Conservation (phyloP, 23 tunicate genomes). For the Halocynthia roretzi region DNA sequence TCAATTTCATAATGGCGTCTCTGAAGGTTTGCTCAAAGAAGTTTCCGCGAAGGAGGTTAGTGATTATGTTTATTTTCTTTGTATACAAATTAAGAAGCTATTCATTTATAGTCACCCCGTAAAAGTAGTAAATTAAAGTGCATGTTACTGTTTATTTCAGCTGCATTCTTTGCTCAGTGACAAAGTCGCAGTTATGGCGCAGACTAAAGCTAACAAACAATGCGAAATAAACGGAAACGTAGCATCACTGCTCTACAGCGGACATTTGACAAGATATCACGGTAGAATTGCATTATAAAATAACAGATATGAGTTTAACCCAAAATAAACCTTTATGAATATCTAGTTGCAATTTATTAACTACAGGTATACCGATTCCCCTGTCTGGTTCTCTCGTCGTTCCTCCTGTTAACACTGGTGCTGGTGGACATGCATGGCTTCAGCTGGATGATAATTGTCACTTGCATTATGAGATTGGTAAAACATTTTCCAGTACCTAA, state of each 20-base stretch:
- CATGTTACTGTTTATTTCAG: slow-evolving; percentile 15
- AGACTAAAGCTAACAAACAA: slow-evolving; percentile 40
- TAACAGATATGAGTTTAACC: neutral
- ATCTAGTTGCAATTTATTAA: neutral
- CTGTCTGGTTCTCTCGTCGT: slow-evolving; percentile 50
- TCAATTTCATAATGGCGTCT: slow-evolving; percentile 26
- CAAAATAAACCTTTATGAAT: neutral
- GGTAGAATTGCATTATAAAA: slow-evolving; percentile 14
- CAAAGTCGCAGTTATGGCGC: slow-evolving; percentile 26
- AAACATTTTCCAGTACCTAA: neutral
- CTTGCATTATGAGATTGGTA: slow-evolving; percentile 60
- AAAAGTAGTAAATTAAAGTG: neutral
- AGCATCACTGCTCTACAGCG: slow-evolving; percentile 23
- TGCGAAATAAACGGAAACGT: slow-evolving; percentile 55
- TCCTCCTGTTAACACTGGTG: slow-evolving; percentile 69
- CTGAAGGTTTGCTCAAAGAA: slow-evolving; percentile 30
- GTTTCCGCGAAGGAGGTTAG: slow-evolving; percentile 64
- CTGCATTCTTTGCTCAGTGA: slow-evolving; percentile 52
- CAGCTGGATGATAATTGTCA: slow-evolving; percentile 47
- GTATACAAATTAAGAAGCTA: neutral
- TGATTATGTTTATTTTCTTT: neutral
- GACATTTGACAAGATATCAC: slow-evolving; percentile 45
- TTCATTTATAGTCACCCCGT: too few species aligned
- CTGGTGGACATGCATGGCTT: slow-evolving; percentile 86
- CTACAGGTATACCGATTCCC: slow-evolving; percentile 42